Evolutionary conservation across 2,888 invertebrate species (phyloP), one percentile per base, ranked within the genome.

Genomic region (Drosophila trichaetosa): DNA sequence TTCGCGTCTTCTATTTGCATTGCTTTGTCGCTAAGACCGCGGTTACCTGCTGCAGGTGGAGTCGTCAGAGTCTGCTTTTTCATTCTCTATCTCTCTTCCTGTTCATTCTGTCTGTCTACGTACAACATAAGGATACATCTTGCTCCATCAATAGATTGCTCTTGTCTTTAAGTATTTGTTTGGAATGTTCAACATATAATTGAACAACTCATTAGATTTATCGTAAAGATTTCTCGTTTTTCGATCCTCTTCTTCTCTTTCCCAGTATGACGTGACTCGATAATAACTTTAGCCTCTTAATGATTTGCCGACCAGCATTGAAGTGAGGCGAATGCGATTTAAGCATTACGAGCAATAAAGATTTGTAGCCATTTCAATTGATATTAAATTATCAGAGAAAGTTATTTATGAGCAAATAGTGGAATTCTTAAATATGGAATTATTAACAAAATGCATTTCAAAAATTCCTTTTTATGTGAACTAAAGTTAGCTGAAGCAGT

Each of bases 21-120:
- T 56, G 56, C 13, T 13, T 40, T 56, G 56, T 40, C 31, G 57
- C 73, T 62, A 65, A 76, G 76, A 79, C 67, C 48, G 27, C 38
- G 27, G 65, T 87, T 81, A 87, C 85, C 84, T 87, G 83, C 62
- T 73, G 65, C 83, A 84, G 85, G 83, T 80, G 85, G 69, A 31
- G 58, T 65, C 52, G 57, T 38, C 40, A 46, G 51, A 46, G 36
- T 58, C n/a, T 53, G 7, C 13, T 46, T 24, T 46, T 46, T 24
- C 4, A 51, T 65, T 71, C 72, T 56, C 58, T 71, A 53, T 62
- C 64, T 69, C 68, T 60, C 49, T 42, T 51, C 65, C 69, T 72
- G 66, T 63, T 60, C 24, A 46, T 62, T 34, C 29, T 61, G 27
- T 21, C 58, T 46, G 7, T 27, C 18, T 48, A 33, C 21, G 27